phyloP scores from a whole-genome alignment of 2,797 vertebrate species.

The Pseudocheirus occidentalis region DNA sequence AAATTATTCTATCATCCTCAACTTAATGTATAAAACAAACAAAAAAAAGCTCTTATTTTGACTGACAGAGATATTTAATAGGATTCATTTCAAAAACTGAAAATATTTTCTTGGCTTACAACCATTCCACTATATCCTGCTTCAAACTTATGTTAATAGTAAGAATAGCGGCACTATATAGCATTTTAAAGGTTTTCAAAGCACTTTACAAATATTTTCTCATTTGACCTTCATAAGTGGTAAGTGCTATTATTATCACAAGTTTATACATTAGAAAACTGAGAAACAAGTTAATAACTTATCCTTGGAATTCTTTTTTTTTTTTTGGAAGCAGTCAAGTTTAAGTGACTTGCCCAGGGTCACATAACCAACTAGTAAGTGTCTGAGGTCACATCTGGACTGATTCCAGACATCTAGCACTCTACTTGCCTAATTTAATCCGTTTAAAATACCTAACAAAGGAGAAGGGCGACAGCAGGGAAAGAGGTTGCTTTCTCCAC shows the following conservation, averaged over 20 bases:
- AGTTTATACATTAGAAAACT: neutral
- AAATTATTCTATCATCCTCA: constrained; percentile 21
- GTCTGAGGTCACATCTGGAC: neutral
- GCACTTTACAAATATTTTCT: neutral
- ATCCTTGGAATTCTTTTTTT: neutral
- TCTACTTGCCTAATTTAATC: neutral
- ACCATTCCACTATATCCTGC: constrained; percentile 2
- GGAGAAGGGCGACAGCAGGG: neutral
- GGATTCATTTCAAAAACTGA: constrained; percentile 27
- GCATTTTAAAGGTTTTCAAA: neutral
- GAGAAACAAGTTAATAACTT: neutral
- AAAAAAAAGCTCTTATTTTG: constrained; percentile 7
- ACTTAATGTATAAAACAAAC: constrained; percentile 30
- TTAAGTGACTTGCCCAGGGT: neutral
- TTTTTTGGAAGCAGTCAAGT: neutral
- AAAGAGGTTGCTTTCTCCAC: neutral
- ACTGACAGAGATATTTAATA: constrained; percentile 7
- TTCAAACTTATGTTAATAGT: constrained; percentile 31
- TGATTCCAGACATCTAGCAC: neutral
- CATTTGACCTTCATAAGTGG: neutral
- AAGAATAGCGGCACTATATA: neutral
- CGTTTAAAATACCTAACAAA: neutral
- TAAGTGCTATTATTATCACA: neutral
- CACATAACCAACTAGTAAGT: neutral
- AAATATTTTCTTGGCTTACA: constrained; percentile 15